Base-by-base conservation (phyloP, 2,113 vertebrate species). In the Oryzias celebensis region DNA sequence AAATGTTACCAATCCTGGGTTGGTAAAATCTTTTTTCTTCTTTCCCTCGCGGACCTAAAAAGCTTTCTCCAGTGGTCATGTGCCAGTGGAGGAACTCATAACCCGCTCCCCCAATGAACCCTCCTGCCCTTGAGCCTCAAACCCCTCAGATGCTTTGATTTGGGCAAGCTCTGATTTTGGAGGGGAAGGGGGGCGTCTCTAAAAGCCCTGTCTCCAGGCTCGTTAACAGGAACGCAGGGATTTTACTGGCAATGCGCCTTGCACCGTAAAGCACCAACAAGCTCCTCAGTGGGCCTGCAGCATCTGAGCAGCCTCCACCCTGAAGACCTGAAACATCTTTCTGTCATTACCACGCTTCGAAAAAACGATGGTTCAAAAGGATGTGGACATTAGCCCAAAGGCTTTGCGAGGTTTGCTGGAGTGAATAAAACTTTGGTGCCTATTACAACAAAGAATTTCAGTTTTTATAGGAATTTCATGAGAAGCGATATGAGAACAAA, bases 61-160 rank as follows among this genome's bases (percentile, higher is more conserved):
- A 70, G 50, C 68, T 55, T 69, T 59, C 2, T 65, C 71, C 60
- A 23, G 62, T 72, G 79, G 65, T 69, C 68, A 58, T 70, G 42
- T 72, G 81, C 80, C 80, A 78, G 55, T 24, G 54, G 71, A 81
- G 81, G 78, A 68, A 79, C 73, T 54, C 45, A 16, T 65, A 72
- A 57, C 58, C 49, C 65, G 14, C 62, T 58, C 60, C 77, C 68
- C 67, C 63, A 46, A 67, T 56, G 70, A 68, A 84, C 76, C 66
- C 71, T 71, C 51, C 52, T 71, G 54, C 64, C 77, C 68, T 49
- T 41, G 1, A 61, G 61, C 64, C 62, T 72, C 60, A 16, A 71
- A 78, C 74, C 69, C 67, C 61, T 60, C 17, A 54, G 61, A 78
- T 83, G 84, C 85, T 87, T 87, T 89, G 83, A 87, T 85, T 87